Percentiles rank a stretch among this genome's conserved stretches.
Conservation (phyloP, 2,888 invertebrate species). For the Agrypnus murinus region DNA sequence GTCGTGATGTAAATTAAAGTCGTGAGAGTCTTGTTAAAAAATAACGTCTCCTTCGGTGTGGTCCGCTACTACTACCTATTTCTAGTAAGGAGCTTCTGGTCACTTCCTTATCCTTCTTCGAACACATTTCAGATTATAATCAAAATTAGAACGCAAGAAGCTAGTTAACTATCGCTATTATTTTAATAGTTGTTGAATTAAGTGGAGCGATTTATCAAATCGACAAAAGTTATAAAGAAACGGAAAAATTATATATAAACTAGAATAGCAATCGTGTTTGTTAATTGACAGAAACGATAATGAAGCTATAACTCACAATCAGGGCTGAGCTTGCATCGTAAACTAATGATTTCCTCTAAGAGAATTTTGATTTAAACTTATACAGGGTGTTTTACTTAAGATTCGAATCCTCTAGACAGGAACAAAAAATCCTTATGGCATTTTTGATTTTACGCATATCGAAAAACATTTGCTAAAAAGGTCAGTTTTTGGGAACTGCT, state of each 20-base stretch:
- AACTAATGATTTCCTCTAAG: slow-evolving; percentile 22
- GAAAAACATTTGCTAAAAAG: too few relatives aligned
- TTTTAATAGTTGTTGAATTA: slow-evolving; percentile 1
- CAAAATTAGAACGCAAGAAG: slow-evolving; percentile 9
- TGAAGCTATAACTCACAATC: slow-evolving; percentile 30
- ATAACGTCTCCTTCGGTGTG: slow-evolving; percentile 43
- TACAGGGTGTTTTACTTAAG: too few relatives aligned
- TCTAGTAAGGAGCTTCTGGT: slow-evolving; percentile 45
- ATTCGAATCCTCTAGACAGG: too few relatives aligned
- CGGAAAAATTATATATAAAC: too few relatives aligned
- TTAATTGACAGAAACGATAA: slow-evolving; percentile 29
- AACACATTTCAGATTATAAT: slow-evolving; percentile 18
- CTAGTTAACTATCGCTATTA: neutral
- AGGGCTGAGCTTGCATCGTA: neutral
- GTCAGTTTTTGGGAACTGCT: too few relatives aligned
- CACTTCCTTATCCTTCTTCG: slow-evolving; percentile 40
- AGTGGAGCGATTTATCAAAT: too few relatives aligned
- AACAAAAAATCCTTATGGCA: too few relatives aligned
- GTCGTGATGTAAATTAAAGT: slow-evolving; percentile 62
- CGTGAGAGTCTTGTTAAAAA: slow-evolving; percentile 57
- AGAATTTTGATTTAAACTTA: too few relatives aligned
- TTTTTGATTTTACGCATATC: too few relatives aligned
- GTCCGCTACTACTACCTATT: slow-evolving; percentile 44
- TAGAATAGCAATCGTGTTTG: neutral
- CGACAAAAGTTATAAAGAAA: too few relatives aligned